Base-by-base conservation (phyloP, 2,797 vertebrate genomes). In the Xenentodon cancila region DNA sequence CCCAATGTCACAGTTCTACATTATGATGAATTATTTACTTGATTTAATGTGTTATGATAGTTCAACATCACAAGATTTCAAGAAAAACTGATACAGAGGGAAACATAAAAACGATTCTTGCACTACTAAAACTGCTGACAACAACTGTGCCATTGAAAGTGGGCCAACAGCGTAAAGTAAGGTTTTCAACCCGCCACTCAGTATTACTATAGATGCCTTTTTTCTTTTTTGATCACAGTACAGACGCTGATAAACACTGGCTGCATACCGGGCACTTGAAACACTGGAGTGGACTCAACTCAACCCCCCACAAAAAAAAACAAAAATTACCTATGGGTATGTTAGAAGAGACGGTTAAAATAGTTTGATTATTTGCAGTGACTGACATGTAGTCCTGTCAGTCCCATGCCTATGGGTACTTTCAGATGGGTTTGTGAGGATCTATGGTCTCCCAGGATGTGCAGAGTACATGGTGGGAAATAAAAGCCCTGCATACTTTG, bases 401-500 rank as follows among this genome's bases (percentile, higher is more conserved):
- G 53, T 54, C 45, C 7, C 6, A 7, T n/a, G 56, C 48, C 44
- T 32, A 45, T 22, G 60, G 64, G 57, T 74, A 42, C 70, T 56
- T 59, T 61, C 49, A 69, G 59, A 82, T 53, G 54, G 71, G 61
- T 73, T 75, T 68, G 80, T 84, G 79, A 86, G 74, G 90, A 90
- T 82, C 80, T 74, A 72, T 47, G 45, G 68, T 81, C 74, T 88
- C 79, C 80, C 79, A 57, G 67, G 71, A 61, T 76, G 30, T 59
- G 47, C 69, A 59, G 73, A 76, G 75, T 64, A 79, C 81, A 46
- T 17, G 87, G 81, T 82, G 72, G 78, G 83, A 88, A 88, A 91
- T 79, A 91, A 90, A 32, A 93, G 82, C 76, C 81, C 53, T 88
- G 90, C 84, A 91, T 92, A 87, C 81, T 89, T 92, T 94, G 94